Percentiles rank a stretch among this genome's conserved stretches.
phyloP scores from a whole-genome alignment of 2,888 invertebrate genomes.

The Bellardia bayeri region DNA sequence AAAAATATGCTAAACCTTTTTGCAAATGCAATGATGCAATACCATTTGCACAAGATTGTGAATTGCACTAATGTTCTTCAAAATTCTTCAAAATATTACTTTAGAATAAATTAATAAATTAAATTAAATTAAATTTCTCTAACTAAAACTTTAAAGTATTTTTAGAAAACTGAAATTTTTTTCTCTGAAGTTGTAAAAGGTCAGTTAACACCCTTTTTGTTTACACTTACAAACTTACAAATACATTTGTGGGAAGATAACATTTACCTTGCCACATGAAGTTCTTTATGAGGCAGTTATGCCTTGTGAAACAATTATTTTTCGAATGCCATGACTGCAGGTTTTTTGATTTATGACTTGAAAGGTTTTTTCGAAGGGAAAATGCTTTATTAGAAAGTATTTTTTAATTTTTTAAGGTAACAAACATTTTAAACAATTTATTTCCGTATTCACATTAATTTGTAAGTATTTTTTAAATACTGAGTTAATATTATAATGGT shows the following conservation, averaged over 20 bases:
- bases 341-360: conserved; percentile 24
- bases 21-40: no score
- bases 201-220: background rate
- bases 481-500: background rate
- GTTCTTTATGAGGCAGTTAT: background rate
- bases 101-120: background rate
- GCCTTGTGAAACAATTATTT: background rate
- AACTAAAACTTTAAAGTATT: no score
- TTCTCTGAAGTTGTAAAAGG: background rate
- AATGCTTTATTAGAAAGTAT: conserved; percentile 6
- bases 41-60: no score
- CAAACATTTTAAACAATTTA: background rate
- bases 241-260: background rate
- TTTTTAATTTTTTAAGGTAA: background rate
- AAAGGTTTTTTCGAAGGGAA: background rate
- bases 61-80: no score
- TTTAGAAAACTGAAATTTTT: background rate
- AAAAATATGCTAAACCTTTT: no score
- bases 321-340: conserved; percentile 6
- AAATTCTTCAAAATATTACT: background rate
- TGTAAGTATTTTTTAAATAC: background rate
- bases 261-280: background rate
- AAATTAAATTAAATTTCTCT: background rate
- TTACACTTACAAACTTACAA: background rate
- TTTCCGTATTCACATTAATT: background rate